These are phyloP conservation scores for Phengaris alcon DNA, from an alignment of 2,888 invertebrate species.

Conservation along the genomic window DNA sequence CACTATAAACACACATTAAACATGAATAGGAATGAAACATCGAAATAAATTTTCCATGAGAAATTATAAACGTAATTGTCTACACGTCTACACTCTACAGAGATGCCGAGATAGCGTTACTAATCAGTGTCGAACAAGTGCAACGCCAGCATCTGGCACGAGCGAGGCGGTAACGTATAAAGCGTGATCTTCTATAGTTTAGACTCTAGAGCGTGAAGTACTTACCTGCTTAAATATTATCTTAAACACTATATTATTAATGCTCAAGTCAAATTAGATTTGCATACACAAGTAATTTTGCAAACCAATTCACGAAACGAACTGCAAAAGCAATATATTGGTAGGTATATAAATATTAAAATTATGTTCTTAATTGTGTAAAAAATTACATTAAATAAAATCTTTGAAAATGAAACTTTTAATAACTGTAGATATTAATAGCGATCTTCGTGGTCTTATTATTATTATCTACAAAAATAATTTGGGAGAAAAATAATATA, in stretches of 20 bases:
- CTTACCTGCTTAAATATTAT: neutral
- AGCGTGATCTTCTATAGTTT: neutral
- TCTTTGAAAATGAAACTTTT: neutral
- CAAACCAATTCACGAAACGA: too few species aligned
- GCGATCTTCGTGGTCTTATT: neutral
- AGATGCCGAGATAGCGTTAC: neutral
- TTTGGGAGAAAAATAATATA: neutral
- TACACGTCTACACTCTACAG: neutral
- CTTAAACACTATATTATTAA: too few species aligned
- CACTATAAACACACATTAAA: neutral
- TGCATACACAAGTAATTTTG: too few species aligned
- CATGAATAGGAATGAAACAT: neutral
- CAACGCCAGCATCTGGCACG: neutral
- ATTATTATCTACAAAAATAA: neutral
- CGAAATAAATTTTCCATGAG: neutral
- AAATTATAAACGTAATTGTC: neutral
- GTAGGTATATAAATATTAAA: too few species aligned
- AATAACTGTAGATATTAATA: neutral
- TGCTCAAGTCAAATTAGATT: too few species aligned
- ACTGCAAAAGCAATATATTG: too few species aligned
- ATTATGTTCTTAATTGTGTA: too few species aligned
- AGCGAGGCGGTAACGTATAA: neutral
- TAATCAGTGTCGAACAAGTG: neutral
- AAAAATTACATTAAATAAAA: neutral
- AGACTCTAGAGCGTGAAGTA: neutral